Evolutionary conservation across 2,888 invertebrate species (phyloP).

Genomic region (Eubasilissa splendida): DNA sequence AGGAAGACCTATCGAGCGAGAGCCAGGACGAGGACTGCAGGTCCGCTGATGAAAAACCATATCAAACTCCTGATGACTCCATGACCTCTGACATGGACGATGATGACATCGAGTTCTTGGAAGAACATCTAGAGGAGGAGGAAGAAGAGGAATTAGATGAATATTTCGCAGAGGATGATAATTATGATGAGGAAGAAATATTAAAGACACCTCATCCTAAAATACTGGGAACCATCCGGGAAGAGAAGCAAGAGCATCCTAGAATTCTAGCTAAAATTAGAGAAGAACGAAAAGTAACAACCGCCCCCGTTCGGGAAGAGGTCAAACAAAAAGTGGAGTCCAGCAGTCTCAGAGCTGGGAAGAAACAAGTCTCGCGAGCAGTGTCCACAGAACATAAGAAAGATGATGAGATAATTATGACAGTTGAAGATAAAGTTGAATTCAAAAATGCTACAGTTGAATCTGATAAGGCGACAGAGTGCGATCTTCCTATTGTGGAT

Average conservation of each 20-base stretch:
- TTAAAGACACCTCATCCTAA: conserved; percentile 1
- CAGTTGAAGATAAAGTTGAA: conserved; percentile 11
- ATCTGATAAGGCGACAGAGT: not conserved
- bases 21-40: not conserved
- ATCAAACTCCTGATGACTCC: not conserved
- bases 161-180: conserved; percentile 24
- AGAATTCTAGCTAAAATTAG: conserved; percentile 5
- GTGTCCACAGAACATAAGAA: not conserved
- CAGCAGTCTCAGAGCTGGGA: not conserved
- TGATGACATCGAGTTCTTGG: conserved; percentile 30
- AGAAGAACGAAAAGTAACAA: conserved; percentile 1
- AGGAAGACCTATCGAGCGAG: not conserved
- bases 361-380: not conserved
- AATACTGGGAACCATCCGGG: conserved; percentile 9
- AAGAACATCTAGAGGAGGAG: conserved; percentile 47
- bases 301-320: not conserved
- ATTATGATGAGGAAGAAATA: conserved; percentile 42
- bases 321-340: not conserved
- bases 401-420: conserved; percentile 9
- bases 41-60: conserved; percentile 21
- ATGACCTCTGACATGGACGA: conserved; percentile 24
- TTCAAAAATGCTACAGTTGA: not conserved
- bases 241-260: not conserved
- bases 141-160: conserved; percentile 44
- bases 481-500: conserved; percentile 15